Evolutionary conservation across 1,140 invertebrate species (phyloP), one percentile per base, ranked within the genome.

Genomic region (Monomorium pharaonis): DNA sequence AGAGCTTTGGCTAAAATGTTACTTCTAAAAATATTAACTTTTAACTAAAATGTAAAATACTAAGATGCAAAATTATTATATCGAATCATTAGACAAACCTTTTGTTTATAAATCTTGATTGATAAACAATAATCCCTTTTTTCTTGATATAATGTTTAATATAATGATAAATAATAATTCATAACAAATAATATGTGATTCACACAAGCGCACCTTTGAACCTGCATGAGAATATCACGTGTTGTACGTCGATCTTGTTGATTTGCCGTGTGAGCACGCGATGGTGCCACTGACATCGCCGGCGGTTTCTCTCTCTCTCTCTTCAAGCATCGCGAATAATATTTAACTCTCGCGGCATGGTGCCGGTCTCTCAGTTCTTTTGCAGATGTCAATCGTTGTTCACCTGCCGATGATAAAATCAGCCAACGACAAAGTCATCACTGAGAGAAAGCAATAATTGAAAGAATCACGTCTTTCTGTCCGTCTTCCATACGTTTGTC

Each of bases 301-400:
- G 18, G 16, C 9, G 24, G 30, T 67, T 6, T 65, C 62, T 49
- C n/a, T 44, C 67, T 44, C 5, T 56, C 49, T 56, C 70, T 74
- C 70, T 74, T 18, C 30, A 27, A 54, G 49, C 54, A 62, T 42
- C 18, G 30, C 33, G 18, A 88, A 88, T 90, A 88, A 80, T 93
- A 93, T 93, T 93, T 93, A 93, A 89, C 87, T 80, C 86, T 76
- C 69, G 85, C 81, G 84, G 86, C 91, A 83, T 91, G 88, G 76
- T 92, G 83, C 88, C 89, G 88, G 86, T 77, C 62, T 88, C 75
- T 88, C 91, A 74, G 30, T 77, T 10, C 12, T 63, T 75, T 42
- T 77, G 83, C 77, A 58, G n/a, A 58, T 33, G 85, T 69, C 49
- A 3, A 37, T 47, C 18, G 69, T 44, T 21, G 9, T 27, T 7